Base-by-base conservation (phyloP, 2,797 vertebrate genomes). In the Enteromius anoplus region DNA sequence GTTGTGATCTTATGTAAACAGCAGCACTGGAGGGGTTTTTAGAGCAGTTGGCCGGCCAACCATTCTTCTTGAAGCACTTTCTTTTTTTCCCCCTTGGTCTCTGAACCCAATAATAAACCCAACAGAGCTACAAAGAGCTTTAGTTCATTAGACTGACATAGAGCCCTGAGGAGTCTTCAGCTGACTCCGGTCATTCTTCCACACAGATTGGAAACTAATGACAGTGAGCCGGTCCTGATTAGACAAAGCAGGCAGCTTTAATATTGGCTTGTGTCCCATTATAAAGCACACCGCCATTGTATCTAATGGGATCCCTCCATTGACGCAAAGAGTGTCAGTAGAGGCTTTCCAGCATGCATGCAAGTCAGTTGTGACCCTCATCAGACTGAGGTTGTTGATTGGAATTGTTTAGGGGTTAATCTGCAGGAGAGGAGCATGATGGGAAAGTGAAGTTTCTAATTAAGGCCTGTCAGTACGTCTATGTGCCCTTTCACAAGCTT, bases 111-210 rank as follows among this genome's bases (percentile, higher is more conserved):
- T 88, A 92, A 88, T 90, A 87, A 86, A 91, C 86, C 85, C 85
- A 84, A 87, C 87, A 88, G 14, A 87, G 91, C 88, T 88, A 93
- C 92, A 93, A 94, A 94, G 93, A 93, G 88, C 92, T 88, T 88
- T 89, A 90, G 93, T 94, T 94, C 93, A 94, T 94, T 93, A 94
- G 92, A 89, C 91, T 93, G 91, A 93, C 94, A 93, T 90, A 93
- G 90, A 90, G 92, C 91, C 92, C 91, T 90, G 88, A 93, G 91
- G 88, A 92, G 89, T 85, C 79, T 88, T 81, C 84, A 6, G 90
- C 87, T 90, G 88, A 91, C 92, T 91, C 88, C 23, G 71, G 86
- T 86, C 85, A 90, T 93, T 93, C 92, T 91, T 75, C 70, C 89
- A 79, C 55, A 55, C 89, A 91, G 87, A 90, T 91, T 92, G 88